phyloP scores from a whole-genome alignment of 1,140 invertebrate genomes.

The Drosophila murphyi region DNA sequence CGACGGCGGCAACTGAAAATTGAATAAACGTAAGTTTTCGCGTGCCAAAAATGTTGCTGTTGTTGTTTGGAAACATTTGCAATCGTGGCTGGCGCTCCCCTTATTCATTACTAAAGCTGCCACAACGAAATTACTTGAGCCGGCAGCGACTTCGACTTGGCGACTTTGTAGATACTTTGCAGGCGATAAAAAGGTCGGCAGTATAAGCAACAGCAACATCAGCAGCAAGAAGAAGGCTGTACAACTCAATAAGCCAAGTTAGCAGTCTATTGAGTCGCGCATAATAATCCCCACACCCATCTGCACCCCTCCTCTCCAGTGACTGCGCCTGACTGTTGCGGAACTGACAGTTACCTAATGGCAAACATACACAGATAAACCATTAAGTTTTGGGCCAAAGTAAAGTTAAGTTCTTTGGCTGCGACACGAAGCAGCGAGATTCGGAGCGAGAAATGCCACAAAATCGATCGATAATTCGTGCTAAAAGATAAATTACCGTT shows the following conservation, averaged over 20 bases:
- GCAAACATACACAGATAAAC: conserved; percentile 80
- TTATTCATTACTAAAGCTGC: conserved; percentile 74
- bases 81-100: conserved; percentile 27
- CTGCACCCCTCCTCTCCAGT: background rate
- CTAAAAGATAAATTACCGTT: conserved; percentile 80
- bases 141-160: conserved; percentile 38
- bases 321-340: conserved; percentile 18
- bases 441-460: conserved; percentile 51
- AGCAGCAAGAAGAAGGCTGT: conserved; percentile 24
- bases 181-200: conserved; percentile 74
- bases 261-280: conserved; percentile 70
- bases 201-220: conserved; percentile 34
- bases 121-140: conserved; percentile 68
- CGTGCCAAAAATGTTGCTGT: conserved; percentile 75
- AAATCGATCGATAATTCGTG: conserved; percentile 79
- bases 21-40: conserved; percentile 80
- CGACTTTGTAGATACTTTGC: conserved; percentile 76
- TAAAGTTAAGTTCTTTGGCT: conserved; percentile 52
- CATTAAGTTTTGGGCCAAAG: conserved; percentile 69
- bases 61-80: conserved; percentile 19
- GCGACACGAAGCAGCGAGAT: conserved; percentile 19
- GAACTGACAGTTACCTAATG: conserved; percentile 83
- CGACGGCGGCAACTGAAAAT: conserved; percentile 64
- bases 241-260: conserved; percentile 82
- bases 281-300: conserved; percentile 32